Evolutionary conservation across 2,888 invertebrate species (phyloP).

Genomic region (Adelognathus sp.): DNA sequence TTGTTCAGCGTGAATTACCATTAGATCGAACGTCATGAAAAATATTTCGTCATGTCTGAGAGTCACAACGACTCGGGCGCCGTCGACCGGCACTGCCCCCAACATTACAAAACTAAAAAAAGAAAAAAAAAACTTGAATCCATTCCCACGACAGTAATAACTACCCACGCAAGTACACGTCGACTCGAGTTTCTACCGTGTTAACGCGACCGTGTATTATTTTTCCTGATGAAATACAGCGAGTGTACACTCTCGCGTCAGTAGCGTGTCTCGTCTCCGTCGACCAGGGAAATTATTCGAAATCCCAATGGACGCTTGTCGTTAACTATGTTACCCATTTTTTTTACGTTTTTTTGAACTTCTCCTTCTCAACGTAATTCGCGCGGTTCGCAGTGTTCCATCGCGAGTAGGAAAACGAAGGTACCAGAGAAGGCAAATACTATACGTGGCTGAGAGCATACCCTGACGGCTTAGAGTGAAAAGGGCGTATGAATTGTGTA

Average conservation of each 20-base stretch:
- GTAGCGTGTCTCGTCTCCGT: constrained; percentile 3
- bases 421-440: neutral
- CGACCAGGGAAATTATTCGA: constrained; percentile 62
- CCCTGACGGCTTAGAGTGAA: constrained; percentile 10
- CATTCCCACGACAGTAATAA: too few species aligned
- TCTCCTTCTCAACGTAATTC: constrained; percentile 36
- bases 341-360: constrained; percentile 28
- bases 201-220: constrained; percentile 29
- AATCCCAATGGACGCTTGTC: constrained; percentile 56
- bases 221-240: constrained; percentile 24
- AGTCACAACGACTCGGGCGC: too few species aligned
- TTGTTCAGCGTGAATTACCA: too few species aligned
- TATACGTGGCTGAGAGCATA: constrained; percentile 15
- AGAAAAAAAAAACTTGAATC: too few species aligned
- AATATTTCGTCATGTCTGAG: too few species aligned
- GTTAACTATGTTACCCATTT: constrained; percentile 53
- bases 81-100: too few species aligned
- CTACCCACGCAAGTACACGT: too few species aligned
- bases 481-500: too few species aligned
- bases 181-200: neutral
- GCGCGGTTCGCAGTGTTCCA: neutral
- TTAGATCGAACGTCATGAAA: too few species aligned
- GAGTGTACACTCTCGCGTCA: neutral
- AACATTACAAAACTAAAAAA: too few species aligned
- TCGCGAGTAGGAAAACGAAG: constrained; percentile 2